Evolutionary conservation across 2,797 vertebrate species (phyloP).

Genomic region (Peromyscus eremicus): DNA sequence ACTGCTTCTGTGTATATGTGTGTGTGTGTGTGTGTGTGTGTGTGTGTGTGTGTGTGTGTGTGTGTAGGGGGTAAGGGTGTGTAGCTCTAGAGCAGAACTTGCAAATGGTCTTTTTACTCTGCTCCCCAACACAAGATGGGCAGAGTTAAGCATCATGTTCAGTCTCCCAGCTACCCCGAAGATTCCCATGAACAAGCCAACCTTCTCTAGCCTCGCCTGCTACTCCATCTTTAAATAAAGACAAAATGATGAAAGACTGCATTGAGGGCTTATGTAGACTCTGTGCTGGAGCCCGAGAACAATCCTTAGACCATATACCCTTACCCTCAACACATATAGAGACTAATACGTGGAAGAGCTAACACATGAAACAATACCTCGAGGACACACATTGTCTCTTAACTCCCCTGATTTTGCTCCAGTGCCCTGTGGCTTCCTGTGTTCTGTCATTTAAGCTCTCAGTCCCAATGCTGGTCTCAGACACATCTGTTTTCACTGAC

Average conservation of each 20-base stretch:
- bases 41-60: not conserved
- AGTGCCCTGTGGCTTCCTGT: fast-evolving
- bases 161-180: not conserved
- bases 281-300: not conserved
- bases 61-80: not conserved
- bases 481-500: not conserved
- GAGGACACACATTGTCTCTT: not conserved
- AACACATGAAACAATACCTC: not conserved
- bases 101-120: not conserved
- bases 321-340: not conserved
- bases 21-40: no score
- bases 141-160: not conserved
- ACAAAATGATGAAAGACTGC: not conserved
- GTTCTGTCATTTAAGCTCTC: not conserved
- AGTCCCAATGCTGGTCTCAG: not conserved
- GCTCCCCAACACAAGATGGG: not conserved
- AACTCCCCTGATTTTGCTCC: not conserved
- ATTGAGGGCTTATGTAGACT: not conserved
- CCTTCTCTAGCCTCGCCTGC: not conserved
- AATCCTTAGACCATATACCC: not conserved
- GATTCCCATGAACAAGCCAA: not conserved
- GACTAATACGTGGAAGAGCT: not conserved
- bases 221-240: not conserved
- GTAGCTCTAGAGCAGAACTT: not conserved
- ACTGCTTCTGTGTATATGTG: not conserved